phyloP scores from a whole-genome alignment of 2,113 vertebrate species.

The Erythrolamprus reginae region DNA sequence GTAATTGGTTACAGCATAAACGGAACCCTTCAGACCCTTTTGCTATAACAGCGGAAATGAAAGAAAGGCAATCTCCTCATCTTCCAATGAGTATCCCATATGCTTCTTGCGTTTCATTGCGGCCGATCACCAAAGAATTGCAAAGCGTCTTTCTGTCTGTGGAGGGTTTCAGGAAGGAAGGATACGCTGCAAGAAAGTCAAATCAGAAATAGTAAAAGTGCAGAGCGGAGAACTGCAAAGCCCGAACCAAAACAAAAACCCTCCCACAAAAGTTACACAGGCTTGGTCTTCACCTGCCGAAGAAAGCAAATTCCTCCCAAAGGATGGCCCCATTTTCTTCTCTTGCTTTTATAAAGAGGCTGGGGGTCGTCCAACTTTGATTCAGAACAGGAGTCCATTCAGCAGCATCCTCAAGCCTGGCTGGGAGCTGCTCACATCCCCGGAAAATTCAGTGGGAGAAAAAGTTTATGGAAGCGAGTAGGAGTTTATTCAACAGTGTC shows the following conservation, averaged over 20 bases:
- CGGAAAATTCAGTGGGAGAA: slow-evolving; percentile 89
- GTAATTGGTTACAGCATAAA: not conserved
- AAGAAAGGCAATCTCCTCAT: not conserved
- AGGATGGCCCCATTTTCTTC: slow-evolving; percentile 53
- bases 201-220: slow-evolving; percentile 34
- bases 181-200: slow-evolving; percentile 28
- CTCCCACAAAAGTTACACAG: not conserved
- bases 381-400: slow-evolving; percentile 83
- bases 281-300: slow-evolving; percentile 69
- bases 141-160: slow-evolving; percentile 28
- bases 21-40: not conserved
- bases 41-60: not conserved
- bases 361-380: slow-evolving; percentile 75
- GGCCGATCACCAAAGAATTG: not conserved
- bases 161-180: not conserved
- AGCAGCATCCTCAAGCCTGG: slow-evolving; percentile 78
- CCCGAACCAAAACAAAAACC: not conserved
- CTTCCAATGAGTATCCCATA: not conserved
- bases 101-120: not conserved
- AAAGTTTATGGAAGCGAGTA: slow-evolving; percentile 95
- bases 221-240: not conserved
- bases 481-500: slow-evolving; percentile 96
- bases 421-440: slow-evolving; percentile 90
- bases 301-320: slow-evolving; percentile 57
- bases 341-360: slow-evolving; percentile 66